Base-by-base conservation (phyloP, 2,797 vertebrate species). In the Eremophila alpestris region DNA sequence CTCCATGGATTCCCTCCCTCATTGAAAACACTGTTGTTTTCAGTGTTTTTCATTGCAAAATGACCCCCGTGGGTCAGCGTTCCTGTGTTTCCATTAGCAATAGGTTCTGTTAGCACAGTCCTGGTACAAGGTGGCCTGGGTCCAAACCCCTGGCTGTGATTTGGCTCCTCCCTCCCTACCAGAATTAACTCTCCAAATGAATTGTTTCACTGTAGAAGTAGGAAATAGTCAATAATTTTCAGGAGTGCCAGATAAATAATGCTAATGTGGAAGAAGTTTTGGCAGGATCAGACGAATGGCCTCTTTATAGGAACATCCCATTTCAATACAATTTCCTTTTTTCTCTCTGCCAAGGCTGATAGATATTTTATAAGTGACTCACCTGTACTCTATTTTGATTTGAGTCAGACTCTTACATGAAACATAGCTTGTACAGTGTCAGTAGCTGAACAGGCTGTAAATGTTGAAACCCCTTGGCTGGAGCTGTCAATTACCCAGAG, bases 41-140 rank as follows among this genome's bases (percentile, higher is more conserved):
- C 52, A 19, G 24, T 30, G 41, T 20, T 46, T 1, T 19, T 82
- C 16, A 21, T 82, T 34, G 16, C 5, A 52, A 69, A 85, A 49
- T 30, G 10, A 48, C 24, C 26, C 17, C 65, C 0, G 1, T 20
- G 13, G 18, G 4, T 59, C 19, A 58, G 17, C 0, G 1, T 54
- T 69, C 13, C 46, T 22, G 5, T 52, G 5, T 58, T 65, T 67
- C 41, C 13, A 11, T 22, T 13, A 41, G 41, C 81, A 81, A 75
- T 3, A 38, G 10, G 2, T 62, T 87, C 43, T 75, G 4, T 23
- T 46, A 48, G 8, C 24, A 46, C 8, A 26, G 23, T 23, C 14
- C 5, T 26, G 8, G 48, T 51, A n/a, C 7, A 30, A 48, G 29
- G 5, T 46, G 38, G 2, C 71, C 38, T 71, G 54, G 13, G 13